phyloP scores from a whole-genome alignment of 2,797 vertebrate genomes.

The Okamejei kenojei region DNA sequence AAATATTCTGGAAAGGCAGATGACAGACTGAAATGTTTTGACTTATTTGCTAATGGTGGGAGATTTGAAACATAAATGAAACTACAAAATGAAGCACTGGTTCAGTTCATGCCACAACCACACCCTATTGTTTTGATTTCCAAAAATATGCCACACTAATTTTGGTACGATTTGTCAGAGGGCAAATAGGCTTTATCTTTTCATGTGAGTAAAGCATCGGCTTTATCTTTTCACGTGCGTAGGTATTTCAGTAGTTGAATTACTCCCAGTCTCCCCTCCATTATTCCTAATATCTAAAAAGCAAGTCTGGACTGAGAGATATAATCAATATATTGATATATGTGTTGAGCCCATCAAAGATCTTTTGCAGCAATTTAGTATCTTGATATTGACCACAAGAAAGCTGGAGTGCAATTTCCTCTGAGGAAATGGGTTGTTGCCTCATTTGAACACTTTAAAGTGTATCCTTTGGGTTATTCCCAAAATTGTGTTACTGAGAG shows the following conservation, averaged over 20 bases:
- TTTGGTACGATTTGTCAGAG: background rate
- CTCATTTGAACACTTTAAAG: background rate
- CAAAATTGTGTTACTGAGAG: background rate
- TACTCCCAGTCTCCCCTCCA: background rate
- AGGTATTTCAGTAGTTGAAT: background rate
- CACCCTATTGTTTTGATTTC: background rate
- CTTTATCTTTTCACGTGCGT: background rate
- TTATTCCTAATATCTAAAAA: background rate
- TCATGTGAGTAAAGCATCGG: background rate
- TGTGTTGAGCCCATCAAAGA: background rate
- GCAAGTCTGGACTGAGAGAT: background rate
- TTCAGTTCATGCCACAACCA: background rate
- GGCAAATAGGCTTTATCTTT: background rate
- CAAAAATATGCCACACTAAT: background rate
- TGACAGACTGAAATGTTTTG: background rate
- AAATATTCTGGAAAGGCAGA: background rate
- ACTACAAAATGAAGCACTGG: background rate
- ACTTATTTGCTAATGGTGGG: background rate
- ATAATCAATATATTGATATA: background rate
- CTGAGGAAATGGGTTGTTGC: background rate
- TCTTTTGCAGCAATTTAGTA: background rate
- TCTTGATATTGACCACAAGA: background rate
- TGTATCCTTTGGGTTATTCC: too few relatives aligned
- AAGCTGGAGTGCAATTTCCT: background rate
- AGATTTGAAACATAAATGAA: too few relatives aligned